Conservation (phyloP, 2,113 vertebrate species). For the Miniopterus natalensis region DNA sequence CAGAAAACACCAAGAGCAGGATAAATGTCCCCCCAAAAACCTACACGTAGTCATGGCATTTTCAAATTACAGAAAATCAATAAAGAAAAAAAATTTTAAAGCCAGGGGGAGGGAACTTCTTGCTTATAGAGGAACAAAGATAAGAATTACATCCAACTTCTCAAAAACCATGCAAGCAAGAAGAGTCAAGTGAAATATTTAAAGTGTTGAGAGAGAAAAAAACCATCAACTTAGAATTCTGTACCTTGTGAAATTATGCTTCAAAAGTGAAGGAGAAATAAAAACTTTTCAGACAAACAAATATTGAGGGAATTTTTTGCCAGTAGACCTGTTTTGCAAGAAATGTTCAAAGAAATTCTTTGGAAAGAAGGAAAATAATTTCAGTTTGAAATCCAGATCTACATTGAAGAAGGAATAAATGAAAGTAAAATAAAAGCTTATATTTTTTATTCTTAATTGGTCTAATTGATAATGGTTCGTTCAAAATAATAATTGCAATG, state of each 20-base stretch:
- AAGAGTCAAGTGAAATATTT: background rate
- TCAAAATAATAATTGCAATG: background rate
- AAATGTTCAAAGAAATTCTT: no score
- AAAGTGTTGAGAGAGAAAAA: background rate
- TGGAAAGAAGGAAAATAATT: background rate
- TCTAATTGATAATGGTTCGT: no score
- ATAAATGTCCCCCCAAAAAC: background rate
- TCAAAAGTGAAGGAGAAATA: background rate
- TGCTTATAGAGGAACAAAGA: background rate
- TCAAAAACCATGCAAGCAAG: no score
- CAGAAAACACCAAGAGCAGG: background rate
- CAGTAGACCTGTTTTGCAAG: no score
- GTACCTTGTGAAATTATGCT: background rate
- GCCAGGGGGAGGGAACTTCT: background rate
- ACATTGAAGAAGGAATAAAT: no score
- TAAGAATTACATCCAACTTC: background rate
- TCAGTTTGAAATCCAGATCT: background rate
- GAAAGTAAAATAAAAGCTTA: no score
- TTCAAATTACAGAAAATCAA: background rate
- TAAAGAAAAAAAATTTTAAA: background rate
- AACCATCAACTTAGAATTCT: background rate
- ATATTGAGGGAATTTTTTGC: no score
- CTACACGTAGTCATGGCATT: background rate
- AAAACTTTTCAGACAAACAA: no score
- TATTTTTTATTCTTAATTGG: no score